Conservation (phyloP, 2,888 invertebrate genomes). For the Abrostola triplasia region DNA sequence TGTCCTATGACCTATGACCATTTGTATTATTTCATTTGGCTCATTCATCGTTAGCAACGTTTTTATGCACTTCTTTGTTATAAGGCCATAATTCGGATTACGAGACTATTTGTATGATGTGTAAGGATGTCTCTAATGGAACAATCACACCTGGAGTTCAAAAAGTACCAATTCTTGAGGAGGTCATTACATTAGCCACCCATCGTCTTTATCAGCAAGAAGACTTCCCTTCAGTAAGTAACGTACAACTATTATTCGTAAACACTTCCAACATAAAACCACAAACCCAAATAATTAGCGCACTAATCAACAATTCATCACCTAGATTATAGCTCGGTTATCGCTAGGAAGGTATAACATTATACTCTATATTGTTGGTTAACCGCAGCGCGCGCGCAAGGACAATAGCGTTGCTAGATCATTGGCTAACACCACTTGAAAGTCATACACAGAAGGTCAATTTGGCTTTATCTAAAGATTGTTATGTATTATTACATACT, state of each 20-base stretch:
- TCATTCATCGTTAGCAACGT: background rate
- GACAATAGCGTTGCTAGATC: constrained; percentile 40
- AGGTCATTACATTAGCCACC: too few species aligned
- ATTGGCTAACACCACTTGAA: constrained; percentile 15
- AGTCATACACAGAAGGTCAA: constrained; percentile 8
- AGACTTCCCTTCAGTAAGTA: too few species aligned
- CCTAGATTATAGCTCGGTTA: constrained; percentile 30
- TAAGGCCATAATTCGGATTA: too few species aligned
- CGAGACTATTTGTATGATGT: too few species aligned
- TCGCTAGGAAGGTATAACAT: constrained; percentile 33
- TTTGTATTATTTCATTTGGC: constrained; percentile 1
- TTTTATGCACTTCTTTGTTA: background rate
- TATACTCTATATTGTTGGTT: constrained; percentile 41
- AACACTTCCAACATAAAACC: constrained; percentile 8
- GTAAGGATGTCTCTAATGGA: too few species aligned
- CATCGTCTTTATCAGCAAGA: too few species aligned
- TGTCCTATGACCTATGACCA: background rate
- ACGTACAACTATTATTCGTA: background rate
- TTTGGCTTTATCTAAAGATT: background rate
- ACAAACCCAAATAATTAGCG: constrained; percentile 36
- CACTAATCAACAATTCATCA: constrained; percentile 30
- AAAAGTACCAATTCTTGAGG: too few species aligned
- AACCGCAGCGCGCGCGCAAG: constrained; percentile 55
- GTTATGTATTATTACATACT: too few species aligned
- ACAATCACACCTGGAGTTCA: too few species aligned